Percentiles rank a stretch among this genome's conserved stretches.
phyloP scores from a whole-genome alignment of 2,888 invertebrate species.

The Cheiracanthium punctorium region DNA sequence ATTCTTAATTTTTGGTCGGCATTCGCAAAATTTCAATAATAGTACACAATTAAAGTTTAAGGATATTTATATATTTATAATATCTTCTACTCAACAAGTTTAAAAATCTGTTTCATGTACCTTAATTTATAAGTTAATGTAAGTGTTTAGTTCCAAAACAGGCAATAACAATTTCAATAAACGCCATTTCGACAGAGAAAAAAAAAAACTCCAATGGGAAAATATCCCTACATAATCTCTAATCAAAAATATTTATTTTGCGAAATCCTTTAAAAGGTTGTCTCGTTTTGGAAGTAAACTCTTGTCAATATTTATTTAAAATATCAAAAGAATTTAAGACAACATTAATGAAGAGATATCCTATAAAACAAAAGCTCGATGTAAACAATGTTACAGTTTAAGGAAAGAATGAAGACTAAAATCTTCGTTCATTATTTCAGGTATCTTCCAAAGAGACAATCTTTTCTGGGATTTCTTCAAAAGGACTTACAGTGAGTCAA shows the following conservation, averaged over 20 bases:
- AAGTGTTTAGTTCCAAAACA: slow-evolving; percentile 30
- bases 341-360: neutral
- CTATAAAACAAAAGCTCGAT: neutral
- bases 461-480: slow-evolving; percentile 49
- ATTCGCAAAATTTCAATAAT: too few species aligned
- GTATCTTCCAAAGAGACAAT: slow-evolving; percentile 66
- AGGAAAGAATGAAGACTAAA: slow-evolving; percentile 58
- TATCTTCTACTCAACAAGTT: too few species aligned
- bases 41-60: too few species aligned
- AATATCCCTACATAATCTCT: neutral
- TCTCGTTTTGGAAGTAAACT: slow-evolving; percentile 34
- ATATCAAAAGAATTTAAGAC: neutral
- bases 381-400: neutral
- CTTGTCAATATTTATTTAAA: neutral
- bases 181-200: neutral
- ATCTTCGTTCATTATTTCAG: slow-evolving; percentile 66
- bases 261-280: slow-evolving; percentile 2
- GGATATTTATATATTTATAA: too few species aligned
- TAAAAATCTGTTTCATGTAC: too few species aligned
- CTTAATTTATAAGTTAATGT: too few species aligned
- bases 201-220: too few species aligned
- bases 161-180: neutral
- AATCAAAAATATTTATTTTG: too few species aligned
- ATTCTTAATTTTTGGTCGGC: too few species aligned
- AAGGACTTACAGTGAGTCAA: slow-evolving; percentile 26